phyloP scores from a whole-genome alignment of 2,888 invertebrate species.

The Apodemia zela region DNA sequence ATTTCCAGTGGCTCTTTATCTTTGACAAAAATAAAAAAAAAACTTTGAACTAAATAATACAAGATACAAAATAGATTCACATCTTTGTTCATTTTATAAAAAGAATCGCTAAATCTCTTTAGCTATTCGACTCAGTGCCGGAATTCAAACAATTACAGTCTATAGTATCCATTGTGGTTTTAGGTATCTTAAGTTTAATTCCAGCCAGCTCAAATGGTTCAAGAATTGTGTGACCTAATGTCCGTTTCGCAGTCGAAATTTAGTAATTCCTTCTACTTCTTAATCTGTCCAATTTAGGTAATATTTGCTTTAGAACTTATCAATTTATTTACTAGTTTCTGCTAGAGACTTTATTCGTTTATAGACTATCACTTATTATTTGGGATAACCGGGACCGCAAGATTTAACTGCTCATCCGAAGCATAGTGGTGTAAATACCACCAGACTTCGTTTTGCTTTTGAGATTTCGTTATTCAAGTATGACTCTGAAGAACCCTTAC shows the following conservation, averaged over 20 bases:
- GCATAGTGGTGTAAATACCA: no score
- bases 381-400: no score
- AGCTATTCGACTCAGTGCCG: background rate
- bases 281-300: background rate
- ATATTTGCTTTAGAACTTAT: background rate
- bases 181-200: constrained; percentile 5
- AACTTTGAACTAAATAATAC: no score
- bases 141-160: constrained; percentile 2
- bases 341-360: background rate
- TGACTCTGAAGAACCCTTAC: no score
- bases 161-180: constrained; percentile 9
- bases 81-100: background rate
- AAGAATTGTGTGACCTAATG: background rate
- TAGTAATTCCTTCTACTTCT: background rate
- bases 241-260: background rate
- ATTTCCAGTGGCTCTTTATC: no score
- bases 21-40: no score
- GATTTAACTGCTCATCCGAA: no score
- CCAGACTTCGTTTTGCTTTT: no score
- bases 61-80: background rate
- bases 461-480: no score
- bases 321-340: background rate
- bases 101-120: background rate
- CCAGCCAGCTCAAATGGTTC: background rate
- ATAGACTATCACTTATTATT: no score